Evolutionary conservation across 2,888 invertebrate genomes (phyloP).

Genomic region (Amblyteles armatorius): DNA sequence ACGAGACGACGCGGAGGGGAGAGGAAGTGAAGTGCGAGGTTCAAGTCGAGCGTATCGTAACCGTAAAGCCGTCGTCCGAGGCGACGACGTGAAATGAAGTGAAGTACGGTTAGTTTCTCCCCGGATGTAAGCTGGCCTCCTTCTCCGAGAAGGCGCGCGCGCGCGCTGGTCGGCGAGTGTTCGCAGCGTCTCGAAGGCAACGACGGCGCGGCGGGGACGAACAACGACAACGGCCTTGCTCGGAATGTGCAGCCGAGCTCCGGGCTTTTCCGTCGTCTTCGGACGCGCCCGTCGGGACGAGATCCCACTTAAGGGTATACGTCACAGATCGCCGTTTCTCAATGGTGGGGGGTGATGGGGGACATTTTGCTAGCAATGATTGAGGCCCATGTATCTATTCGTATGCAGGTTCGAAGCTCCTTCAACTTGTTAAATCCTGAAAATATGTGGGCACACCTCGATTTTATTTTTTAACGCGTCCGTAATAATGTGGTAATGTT

Average conservation of each 20-base stretch:
- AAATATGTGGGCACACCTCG: too few relatives aligned
- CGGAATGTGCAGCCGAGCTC: slow-evolving; percentile 76
- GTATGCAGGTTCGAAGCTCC: too few relatives aligned
- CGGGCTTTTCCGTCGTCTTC: slow-evolving; percentile 53
- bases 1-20: slow-evolving; percentile 3
- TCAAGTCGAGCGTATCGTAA: slow-evolving; percentile 76
- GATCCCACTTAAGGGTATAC: slow-evolving; percentile 1
- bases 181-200: slow-evolving; percentile 45
- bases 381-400: too few relatives aligned
- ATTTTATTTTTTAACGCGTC: too few relatives aligned
- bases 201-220: neutral
- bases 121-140: slow-evolving; percentile 83
- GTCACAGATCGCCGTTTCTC: too few relatives aligned
- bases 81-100: slow-evolving; percentile 69
- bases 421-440: too few relatives aligned
- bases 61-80: slow-evolving; percentile 74
- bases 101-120: slow-evolving; percentile 83
- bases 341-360: too few relatives aligned
- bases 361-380: too few relatives aligned
- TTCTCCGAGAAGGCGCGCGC: slow-evolving; percentile 63
- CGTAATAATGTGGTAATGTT: too few relatives aligned
- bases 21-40: slow-evolving; percentile 59
- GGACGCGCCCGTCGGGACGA: slow-evolving; percentile 16
- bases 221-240: slow-evolving; percentile 80
- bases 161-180: slow-evolving; percentile 38